Percentiles rank a stretch among this genome's conserved stretches.
These are phyloP conservation scores for Elaphurus davidianus DNA, from an alignment of 2,113 vertebrate genomes.

Conservation along the genomic window DNA sequence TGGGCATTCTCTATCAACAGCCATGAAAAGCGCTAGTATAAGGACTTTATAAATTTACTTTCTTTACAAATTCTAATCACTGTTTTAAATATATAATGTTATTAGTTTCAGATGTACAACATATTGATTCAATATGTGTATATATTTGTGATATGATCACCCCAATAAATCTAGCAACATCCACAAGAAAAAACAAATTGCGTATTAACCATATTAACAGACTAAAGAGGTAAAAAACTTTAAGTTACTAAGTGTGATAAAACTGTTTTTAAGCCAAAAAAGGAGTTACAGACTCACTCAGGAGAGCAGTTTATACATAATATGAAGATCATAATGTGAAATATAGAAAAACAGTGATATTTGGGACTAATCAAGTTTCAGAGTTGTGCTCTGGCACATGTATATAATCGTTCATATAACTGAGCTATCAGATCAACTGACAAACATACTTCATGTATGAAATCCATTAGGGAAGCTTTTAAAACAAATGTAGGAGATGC, in stretches of 20 bases:
- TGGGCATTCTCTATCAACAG: not conserved
- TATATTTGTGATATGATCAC: not conserved
- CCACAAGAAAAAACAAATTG: not conserved
- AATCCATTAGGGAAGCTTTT: not conserved
- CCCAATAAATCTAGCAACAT: not conserved
- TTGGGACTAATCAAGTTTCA: not conserved
- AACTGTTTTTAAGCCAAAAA: conserved; percentile 23
- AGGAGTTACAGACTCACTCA: not conserved
- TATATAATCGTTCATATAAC: not conserved
- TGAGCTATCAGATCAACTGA: not conserved
- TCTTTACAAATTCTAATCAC: not conserved
- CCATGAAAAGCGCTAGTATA: not conserved
- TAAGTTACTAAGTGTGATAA: not conserved
- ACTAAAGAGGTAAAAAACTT: not conserved
- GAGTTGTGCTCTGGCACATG: not conserved
- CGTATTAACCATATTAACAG: not conserved
- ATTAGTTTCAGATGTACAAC: not conserved
- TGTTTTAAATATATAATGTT: not conserved
- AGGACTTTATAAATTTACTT: not conserved
- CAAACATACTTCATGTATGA: not conserved
- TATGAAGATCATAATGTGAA: not conserved
- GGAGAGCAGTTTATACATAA: not conserved
- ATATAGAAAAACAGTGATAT: not conserved
- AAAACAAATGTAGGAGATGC: conserved; percentile 14
- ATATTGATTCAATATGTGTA: not conserved